These are phyloP conservation scores for Drosophila pandora DNA, from an alignment of 1,140 invertebrate genomes.

Conservation along the genomic window DNA sequence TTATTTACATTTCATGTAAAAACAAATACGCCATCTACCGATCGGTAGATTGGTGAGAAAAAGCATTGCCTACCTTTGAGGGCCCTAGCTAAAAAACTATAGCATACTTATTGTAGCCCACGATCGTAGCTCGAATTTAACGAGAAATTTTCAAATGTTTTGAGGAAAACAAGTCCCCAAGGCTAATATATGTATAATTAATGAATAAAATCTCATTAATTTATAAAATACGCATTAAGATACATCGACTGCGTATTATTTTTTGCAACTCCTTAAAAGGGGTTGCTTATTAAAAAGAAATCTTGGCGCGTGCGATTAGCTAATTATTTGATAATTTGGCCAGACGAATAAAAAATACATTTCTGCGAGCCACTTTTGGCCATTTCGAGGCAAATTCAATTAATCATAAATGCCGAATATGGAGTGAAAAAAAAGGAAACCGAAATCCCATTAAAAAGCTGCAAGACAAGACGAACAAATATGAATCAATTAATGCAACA, in stretches of 20 bases:
- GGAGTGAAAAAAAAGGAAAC: slow-evolving; percentile 51
- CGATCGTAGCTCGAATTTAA: no score
- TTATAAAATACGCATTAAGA: slow-evolving; percentile 24
- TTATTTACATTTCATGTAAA: background rate
- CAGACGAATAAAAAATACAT: slow-evolving; percentile 32
- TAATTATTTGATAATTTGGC: slow-evolving; percentile 50
- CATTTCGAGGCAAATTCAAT: slow-evolving; percentile 63
- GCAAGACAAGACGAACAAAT: slow-evolving; percentile 63
- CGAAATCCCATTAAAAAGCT: slow-evolving; percentile 57
- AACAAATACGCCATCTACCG: slow-evolving; percentile 10
- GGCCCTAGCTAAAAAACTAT: background rate
- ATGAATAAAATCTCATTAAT: slow-evolving; percentile 13
- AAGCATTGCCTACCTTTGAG: slow-evolving; percentile 20
- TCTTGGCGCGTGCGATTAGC: slow-evolving; percentile 25
- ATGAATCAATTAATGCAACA: slow-evolving; percentile 80
- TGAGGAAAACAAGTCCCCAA: background rate
- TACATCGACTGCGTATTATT: background rate
- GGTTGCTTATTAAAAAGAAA: slow-evolving; percentile 29
- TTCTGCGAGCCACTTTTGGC: slow-evolving; percentile 27
- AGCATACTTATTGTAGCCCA: slow-evolving; percentile 19
- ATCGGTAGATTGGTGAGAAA: background rate
- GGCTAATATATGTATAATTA: background rate
- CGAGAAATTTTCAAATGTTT: background rate
- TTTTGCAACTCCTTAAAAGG: slow-evolving; percentile 20
- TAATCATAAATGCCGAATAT: slow-evolving; percentile 69